Evolutionary conservation across 2,113 vertebrate genomes (phyloP).

Genomic region (Nesogale talazaci): DNA sequence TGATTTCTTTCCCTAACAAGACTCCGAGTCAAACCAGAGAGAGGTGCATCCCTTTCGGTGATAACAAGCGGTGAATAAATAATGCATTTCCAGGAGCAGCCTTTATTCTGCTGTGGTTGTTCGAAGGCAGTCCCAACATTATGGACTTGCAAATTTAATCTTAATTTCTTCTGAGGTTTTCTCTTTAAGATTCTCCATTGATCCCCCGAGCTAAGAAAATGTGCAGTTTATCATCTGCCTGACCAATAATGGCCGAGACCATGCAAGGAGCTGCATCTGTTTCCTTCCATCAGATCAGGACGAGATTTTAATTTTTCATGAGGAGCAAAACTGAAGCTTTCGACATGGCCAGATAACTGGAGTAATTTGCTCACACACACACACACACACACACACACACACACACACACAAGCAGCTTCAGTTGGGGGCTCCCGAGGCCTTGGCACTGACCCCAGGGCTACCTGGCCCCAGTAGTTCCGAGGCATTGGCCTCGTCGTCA

Average conservation of each 20-base stretch:
- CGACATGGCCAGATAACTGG: slow-evolving; percentile 83
- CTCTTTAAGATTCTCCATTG: slow-evolving; percentile 66
- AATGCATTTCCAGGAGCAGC: slow-evolving; percentile 68
- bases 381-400: slow-evolving; percentile 71
- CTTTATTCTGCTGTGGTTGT: slow-evolving; percentile 60
- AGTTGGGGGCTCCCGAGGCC: slow-evolving; percentile 57
- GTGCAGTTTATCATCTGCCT: slow-evolving; percentile 61
- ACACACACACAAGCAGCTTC: slow-evolving; percentile 67
- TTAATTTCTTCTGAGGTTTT: slow-evolving; percentile 74
- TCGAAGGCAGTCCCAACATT: slow-evolving; percentile 41
- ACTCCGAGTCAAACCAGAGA: slow-evolving; percentile 5
- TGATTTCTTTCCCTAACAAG: slow-evolving; percentile 24
- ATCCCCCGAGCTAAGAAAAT: slow-evolving; percentile 25
- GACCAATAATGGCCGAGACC: slow-evolving; percentile 52
- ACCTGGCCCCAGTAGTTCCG: too few relatives aligned
- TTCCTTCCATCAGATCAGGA: slow-evolving; percentile 80
- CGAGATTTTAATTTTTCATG: slow-evolving; percentile 84
- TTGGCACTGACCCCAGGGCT: background rate
- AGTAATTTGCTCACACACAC: slow-evolving; percentile 79
- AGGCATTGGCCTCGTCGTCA: background rate
- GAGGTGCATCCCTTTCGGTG: background rate
- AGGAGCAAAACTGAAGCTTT: slow-evolving; percentile 82
- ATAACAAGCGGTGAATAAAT: slow-evolving; percentile 71
- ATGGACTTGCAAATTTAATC: slow-evolving; percentile 78
- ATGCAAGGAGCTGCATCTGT: slow-evolving; percentile 67